Evolutionary conservation across 2,113 vertebrate genomes (phyloP).

Genomic region (Microtus pennsylvanicus): DNA sequence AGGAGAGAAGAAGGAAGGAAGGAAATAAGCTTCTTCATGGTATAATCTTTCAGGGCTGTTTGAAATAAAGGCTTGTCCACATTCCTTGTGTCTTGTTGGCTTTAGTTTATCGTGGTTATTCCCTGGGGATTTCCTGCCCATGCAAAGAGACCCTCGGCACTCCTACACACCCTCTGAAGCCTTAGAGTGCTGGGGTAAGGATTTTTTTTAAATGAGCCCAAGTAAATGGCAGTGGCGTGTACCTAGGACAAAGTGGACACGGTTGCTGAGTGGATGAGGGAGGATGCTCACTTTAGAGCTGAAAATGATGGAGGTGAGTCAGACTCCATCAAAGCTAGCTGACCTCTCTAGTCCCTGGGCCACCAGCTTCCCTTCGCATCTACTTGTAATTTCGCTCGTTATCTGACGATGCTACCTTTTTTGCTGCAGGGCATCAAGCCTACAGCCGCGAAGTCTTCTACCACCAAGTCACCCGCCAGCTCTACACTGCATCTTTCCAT

Average conservation of each 20-base stretch:
- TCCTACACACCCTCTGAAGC: not conserved
- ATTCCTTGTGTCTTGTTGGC: not conserved
- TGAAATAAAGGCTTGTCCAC: not conserved
- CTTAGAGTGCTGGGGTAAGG: not conserved
- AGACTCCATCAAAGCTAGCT: not conserved
- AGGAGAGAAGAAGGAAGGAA: too few species aligned
- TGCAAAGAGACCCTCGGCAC: not conserved
- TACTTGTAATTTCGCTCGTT: not conserved
- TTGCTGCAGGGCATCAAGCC: not conserved
- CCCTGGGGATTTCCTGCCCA: not conserved
- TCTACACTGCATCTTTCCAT: not conserved
- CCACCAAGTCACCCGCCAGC: not conserved
- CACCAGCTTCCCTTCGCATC: not conserved
- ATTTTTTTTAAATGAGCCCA: not conserved
- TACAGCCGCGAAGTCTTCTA: too few species aligned
- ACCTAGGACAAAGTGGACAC: not conserved
- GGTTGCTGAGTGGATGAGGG: not conserved
- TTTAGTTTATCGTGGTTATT: conserved; percentile 10
- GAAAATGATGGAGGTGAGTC: not conserved
- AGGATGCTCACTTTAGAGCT: not conserved
- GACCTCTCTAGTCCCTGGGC: not conserved
- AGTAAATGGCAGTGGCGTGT: not conserved
- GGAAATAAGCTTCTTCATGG: not conserved
- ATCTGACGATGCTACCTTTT: too few species aligned
- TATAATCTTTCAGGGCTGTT: not conserved